Conservation (phyloP, 2,888 invertebrate species). For the Agonopterix heracliana region DNA sequence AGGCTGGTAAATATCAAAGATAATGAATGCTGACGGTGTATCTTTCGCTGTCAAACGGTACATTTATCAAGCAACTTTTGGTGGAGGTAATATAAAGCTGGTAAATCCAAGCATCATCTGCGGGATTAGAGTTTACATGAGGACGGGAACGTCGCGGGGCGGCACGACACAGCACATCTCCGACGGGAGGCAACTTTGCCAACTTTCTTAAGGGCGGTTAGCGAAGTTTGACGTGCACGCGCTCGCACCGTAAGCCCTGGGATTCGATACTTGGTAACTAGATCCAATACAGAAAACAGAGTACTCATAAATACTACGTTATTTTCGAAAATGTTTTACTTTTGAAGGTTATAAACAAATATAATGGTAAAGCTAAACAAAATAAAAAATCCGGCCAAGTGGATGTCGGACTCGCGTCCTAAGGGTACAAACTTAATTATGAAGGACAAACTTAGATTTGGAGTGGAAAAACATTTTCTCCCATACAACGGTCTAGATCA, state of each 20-base stretch:
- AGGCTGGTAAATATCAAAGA: background rate
- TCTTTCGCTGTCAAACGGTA: slow-evolving; percentile 30
- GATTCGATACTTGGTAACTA: slow-evolving; percentile 65
- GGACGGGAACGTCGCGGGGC: slow-evolving; percentile 48
- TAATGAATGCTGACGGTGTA: slow-evolving; percentile 17
- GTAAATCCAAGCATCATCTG: slow-evolving; percentile 69
- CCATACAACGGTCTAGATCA: too few species aligned
- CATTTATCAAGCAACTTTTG: slow-evolving; percentile 58
- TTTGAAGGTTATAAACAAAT: background rate
- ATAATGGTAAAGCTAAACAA: background rate
- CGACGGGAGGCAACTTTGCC: slow-evolving; percentile 62
- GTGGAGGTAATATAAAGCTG: slow-evolving; percentile 60
- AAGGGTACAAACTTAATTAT: too few species aligned
- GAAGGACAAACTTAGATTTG: too few species aligned
- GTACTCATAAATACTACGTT: slow-evolving; percentile 27
- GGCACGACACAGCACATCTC: slow-evolving; percentile 56
- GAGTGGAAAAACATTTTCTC: too few species aligned
- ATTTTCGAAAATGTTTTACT: background rate
- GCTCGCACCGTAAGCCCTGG: slow-evolving; percentile 64
- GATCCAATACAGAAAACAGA: slow-evolving; percentile 45
- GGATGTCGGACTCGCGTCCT: too few species aligned
- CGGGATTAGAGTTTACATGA: slow-evolving; percentile 70
- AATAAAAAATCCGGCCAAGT: too few species aligned
- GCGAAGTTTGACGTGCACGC: slow-evolving; percentile 71
- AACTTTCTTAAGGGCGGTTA: slow-evolving; percentile 73